Conservation (phyloP, 2,888 invertebrate species). For the Orthosia gothica region DNA sequence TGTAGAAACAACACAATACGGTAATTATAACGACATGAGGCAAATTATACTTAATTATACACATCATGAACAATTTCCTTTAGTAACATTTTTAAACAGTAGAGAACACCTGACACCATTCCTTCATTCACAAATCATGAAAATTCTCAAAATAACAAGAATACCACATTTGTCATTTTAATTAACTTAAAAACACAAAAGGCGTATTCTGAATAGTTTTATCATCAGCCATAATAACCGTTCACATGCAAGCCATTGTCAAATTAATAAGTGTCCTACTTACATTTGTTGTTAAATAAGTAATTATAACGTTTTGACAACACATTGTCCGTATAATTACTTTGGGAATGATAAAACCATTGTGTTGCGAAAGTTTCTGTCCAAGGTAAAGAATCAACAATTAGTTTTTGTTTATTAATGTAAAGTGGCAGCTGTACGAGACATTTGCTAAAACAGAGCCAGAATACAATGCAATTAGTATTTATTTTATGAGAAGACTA, state of each 20-base stretch:
- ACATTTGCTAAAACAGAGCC: conserved; percentile 39
- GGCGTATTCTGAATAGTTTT: conserved; percentile 62
- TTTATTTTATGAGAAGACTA: conserved; percentile 45
- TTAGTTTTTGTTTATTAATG: conserved; percentile 60
- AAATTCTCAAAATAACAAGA: conserved; percentile 60
- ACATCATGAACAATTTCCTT: conserved; percentile 32
- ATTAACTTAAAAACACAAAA: conserved; percentile 66
- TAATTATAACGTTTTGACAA: conserved; percentile 73
- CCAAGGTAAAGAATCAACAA: conserved; percentile 66
- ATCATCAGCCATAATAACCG: conserved; percentile 57
- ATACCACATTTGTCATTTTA: conserved; percentile 69
- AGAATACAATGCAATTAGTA: conserved; percentile 48
- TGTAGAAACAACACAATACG: conserved; percentile 4
- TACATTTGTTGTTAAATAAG: conserved; percentile 70
- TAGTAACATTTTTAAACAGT: conserved; percentile 43
- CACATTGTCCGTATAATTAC: conserved; percentile 68
- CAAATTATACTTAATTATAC: conserved; percentile 30
- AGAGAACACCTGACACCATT: conserved; percentile 61
- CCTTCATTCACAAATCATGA: conserved; percentile 56
- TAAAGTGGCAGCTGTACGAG: conserved; percentile 48
- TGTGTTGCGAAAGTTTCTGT: conserved; percentile 67
- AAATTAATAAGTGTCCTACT: conserved; percentile 67
- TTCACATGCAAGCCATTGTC: conserved; percentile 68
- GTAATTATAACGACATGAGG: conserved; percentile 11
- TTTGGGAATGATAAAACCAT: conserved; percentile 65